Conservation (phyloP, 2,888 invertebrate species). For the Pasiphila rectangulata region DNA sequence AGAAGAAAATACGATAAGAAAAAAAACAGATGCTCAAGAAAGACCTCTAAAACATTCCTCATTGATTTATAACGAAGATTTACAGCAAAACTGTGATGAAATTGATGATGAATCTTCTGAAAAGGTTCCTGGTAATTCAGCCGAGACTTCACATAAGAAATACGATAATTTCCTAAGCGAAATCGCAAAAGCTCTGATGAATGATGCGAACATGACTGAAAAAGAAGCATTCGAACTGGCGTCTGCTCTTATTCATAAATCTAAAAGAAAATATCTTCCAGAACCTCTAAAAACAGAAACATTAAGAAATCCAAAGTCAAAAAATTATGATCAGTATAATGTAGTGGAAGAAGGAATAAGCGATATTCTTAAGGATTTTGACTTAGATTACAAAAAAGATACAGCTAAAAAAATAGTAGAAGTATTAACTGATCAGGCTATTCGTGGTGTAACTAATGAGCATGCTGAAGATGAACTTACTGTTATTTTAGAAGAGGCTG, state of each 20-base stretch:
- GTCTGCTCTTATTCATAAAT: constrained; percentile 21
- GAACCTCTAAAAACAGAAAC: not conserved
- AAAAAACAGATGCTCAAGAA: too few species aligned
- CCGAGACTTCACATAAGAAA: constrained; percentile 27
- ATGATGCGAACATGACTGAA: constrained; percentile 26
- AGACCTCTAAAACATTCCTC: too few species aligned
- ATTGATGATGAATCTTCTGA: constrained; percentile 17
- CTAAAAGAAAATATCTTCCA: constrained; percentile 17
- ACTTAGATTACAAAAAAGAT: constrained; percentile 21
- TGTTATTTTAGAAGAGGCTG: constrained; percentile 24
- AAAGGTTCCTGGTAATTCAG: too few species aligned
- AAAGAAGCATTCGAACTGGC: constrained; percentile 25
- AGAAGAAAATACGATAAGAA: too few species aligned
- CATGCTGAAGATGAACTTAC: constrained; percentile 22
- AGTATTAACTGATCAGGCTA: constrained; percentile 29
- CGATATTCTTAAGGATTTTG: constrained; percentile 22
- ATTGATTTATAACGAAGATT: constrained; percentile 21
- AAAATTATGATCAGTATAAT: not conserved
- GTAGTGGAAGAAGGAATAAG: constrained; percentile 23
- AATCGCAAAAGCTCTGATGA: constrained; percentile 26
- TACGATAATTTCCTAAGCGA: constrained; percentile 14
- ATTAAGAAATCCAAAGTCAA: not conserved
- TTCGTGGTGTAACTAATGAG: constrained; percentile 22
- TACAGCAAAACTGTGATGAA: constrained; percentile 23
- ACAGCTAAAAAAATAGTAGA: constrained; percentile 25